A percentile compares a stretch with the other conserved stretches of the same genome.
Evolutionary conservation across 2,113 vertebrate genomes (phyloP).

Genomic region (Nothobranchius furzeri): DNA sequence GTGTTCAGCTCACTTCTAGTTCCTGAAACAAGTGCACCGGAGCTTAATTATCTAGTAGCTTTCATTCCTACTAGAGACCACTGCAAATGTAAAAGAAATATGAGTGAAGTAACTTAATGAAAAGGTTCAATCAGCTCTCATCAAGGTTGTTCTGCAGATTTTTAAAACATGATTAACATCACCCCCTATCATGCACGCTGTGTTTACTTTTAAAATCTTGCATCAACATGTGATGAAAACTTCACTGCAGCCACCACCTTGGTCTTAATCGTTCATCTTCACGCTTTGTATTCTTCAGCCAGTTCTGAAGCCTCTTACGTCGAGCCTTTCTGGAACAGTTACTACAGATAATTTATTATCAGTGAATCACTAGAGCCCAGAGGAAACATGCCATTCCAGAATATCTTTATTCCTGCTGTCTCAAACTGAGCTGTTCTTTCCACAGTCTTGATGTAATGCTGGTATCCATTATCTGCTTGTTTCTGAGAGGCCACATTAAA

Average conservation of each 20-base stretch:
- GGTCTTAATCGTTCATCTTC: constrained; percentile 30
- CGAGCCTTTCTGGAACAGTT: constrained; percentile 77
- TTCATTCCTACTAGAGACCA: no score
- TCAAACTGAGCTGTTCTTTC: constrained; percentile 57
- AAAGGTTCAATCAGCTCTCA: no score
- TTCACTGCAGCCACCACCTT: constrained; percentile 31
- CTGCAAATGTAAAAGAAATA: no score
- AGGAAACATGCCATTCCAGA: constrained; percentile 46
- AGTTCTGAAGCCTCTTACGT: constrained; percentile 65
- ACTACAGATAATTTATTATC: constrained; percentile 76
- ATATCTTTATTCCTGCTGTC: constrained; percentile 48
- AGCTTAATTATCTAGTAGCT: no score
- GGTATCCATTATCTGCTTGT: constrained; percentile 70
- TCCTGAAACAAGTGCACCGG: no score
- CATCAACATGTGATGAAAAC: neutral
- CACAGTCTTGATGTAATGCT: constrained; percentile 67
- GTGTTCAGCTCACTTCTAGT: no score
- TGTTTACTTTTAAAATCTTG: neutral
- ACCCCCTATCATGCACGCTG: no score
- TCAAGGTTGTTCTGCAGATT: no score
- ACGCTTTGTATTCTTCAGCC: constrained; percentile 56
- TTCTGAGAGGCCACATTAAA: constrained; percentile 70
- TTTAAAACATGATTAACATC: no score
- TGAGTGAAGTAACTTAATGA: no score
- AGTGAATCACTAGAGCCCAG: constrained; percentile 58